Evolutionary conservation across 2,113 vertebrate species (phyloP).

Genomic region (Gallinago undulata): DNA sequence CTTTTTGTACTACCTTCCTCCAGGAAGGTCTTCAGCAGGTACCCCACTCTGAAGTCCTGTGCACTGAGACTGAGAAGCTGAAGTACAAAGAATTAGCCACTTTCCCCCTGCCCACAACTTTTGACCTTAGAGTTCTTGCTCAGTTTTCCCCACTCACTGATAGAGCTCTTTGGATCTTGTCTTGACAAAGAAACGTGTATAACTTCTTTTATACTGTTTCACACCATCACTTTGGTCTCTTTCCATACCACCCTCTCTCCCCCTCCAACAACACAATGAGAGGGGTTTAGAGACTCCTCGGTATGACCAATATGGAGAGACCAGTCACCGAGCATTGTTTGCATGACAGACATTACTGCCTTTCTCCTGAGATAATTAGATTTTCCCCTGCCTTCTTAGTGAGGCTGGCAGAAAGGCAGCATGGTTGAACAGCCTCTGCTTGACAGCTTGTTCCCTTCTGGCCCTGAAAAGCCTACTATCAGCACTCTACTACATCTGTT

Average conservation of each 20-base stretch:
- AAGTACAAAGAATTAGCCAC: neutral
- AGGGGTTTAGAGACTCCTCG: neutral
- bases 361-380: neutral
- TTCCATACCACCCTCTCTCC: neutral
- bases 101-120: neutral
- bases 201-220: neutral
- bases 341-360: neutral
- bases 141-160: neutral
- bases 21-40: neutral
- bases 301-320: neutral
- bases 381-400: neutral
- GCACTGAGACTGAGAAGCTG: neutral
- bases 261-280: neutral
- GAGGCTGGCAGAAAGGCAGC: neutral
- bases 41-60: neutral
- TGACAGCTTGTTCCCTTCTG: neutral
- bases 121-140: neutral
- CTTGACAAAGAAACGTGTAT: neutral
- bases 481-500: neutral
- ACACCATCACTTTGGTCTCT: neutral
- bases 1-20: neutral
- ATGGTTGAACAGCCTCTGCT: too few relatives aligned
- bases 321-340: neutral
- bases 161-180: neutral
- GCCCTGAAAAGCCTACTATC: neutral